These are phyloP conservation scores for Polydrusus cervinus DNA, from an alignment of 2,888 invertebrate genomes.

Conservation along the genomic window DNA sequence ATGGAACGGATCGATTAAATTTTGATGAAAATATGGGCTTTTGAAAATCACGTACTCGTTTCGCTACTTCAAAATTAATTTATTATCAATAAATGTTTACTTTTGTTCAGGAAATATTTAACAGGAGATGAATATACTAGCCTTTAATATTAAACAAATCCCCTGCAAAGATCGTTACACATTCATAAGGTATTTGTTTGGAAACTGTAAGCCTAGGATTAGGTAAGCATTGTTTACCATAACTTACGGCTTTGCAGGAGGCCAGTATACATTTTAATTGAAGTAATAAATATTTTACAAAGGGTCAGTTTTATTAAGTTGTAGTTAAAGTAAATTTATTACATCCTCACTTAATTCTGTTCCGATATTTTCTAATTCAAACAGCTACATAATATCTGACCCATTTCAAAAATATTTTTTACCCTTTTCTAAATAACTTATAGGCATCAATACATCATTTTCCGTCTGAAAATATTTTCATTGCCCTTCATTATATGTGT, in stretches of 20 bases:
- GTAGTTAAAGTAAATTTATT: neutral
- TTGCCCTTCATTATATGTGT: conserved; percentile 24
- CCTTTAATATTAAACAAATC: conserved; percentile 4
- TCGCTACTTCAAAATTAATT: neutral
- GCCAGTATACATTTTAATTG: neutral
- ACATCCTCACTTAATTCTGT: neutral
- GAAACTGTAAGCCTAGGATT: conserved; percentile 3
- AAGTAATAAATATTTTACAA: conserved; percentile 12
- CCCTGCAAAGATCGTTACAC: conserved; percentile 3
- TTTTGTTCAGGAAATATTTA: neutral
- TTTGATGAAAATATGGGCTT: no score
- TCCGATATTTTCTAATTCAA: neutral
- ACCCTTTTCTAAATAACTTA: neutral
- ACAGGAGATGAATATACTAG: conserved; percentile 7
- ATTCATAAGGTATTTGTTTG: conserved; percentile 21
- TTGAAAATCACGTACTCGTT: neutral
- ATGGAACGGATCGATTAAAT: no score
- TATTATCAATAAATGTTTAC: no score
- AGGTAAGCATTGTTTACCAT: conserved; percentile 4
- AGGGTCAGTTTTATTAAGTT: conserved; percentile 10
- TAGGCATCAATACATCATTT: neutral
- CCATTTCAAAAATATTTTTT: neutral
- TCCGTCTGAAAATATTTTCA: neutral
- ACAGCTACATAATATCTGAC: neutral
- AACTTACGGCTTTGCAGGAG: conserved; percentile 6